phyloP scores from a whole-genome alignment of 2,888 invertebrate genomes.

The Geotrupes spiniger region DNA sequence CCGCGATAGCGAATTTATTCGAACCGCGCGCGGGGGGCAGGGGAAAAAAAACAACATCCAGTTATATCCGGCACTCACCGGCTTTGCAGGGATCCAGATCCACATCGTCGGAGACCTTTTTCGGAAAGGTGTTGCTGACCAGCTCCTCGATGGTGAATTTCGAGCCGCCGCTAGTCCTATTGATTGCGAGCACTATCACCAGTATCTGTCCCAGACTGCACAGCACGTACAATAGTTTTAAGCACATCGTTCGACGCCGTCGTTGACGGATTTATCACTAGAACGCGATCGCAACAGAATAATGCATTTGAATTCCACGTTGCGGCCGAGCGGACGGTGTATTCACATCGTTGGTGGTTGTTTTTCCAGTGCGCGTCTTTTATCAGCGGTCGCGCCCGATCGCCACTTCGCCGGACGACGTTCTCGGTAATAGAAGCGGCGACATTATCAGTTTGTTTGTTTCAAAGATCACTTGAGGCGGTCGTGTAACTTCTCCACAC shows the following conservation, averaged over 20 bases:
- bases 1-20: background rate
- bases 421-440: background rate
- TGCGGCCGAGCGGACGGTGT: background rate
- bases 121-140: constrained; percentile 61
- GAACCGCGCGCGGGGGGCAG: background rate
- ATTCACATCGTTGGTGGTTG: constrained; percentile 1
- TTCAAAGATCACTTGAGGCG: constrained; percentile 12
- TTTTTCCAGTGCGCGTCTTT: background rate
- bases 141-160: constrained; percentile 66
- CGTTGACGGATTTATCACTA: background rate
- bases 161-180: constrained; percentile 11
- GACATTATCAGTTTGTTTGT: constrained; percentile 9
- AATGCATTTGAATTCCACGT: too few species aligned
- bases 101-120: constrained; percentile 68
- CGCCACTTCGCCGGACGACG: background rate
- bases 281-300: constrained; percentile 5
- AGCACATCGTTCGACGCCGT: background rate
- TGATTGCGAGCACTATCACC: constrained; percentile 2
- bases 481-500: constrained; percentile 9
- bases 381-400: background rate
- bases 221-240: constrained; percentile 1
- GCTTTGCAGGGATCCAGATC: constrained; percentile 87
- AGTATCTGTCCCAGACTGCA: constrained; percentile 1
- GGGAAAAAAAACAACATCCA: background rate
- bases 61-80: constrained; percentile 57